These are phyloP conservation scores for Macaca nemestrina DNA, from an alignment of 2,113 vertebrate genomes.

Conservation along the genomic window DNA sequence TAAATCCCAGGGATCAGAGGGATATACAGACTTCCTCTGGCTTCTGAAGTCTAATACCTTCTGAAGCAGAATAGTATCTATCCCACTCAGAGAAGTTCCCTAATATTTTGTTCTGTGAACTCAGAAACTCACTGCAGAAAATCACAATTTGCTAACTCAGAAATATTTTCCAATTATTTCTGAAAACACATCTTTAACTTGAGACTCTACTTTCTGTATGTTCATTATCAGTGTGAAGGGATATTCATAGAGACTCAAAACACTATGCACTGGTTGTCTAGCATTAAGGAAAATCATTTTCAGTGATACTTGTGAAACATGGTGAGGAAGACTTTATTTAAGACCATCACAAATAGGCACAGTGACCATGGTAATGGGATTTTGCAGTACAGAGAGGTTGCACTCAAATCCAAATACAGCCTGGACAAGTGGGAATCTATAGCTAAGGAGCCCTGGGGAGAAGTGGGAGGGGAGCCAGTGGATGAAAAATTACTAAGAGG, in stretches of 20 bases:
- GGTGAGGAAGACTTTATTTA: background rate
- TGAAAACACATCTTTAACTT: background rate
- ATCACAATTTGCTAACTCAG: background rate
- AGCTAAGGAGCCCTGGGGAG: background rate
- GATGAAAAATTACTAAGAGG: background rate
- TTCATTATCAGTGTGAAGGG: background rate
- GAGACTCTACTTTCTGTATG: background rate
- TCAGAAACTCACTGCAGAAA: conserved; percentile 29
- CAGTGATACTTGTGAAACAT: background rate
- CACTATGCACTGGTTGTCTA: background rate
- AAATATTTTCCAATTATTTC: background rate
- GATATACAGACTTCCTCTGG: background rate
- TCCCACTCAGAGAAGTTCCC: background rate
- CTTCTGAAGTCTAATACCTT: conserved; percentile 39
- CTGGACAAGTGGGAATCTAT: accelerated
- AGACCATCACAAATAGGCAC: too few relatives aligned
- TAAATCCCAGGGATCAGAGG: conserved; percentile 60
- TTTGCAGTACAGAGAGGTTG: background rate
- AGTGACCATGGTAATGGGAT: background rate
- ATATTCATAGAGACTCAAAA: background rate
- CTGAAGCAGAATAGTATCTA: background rate
- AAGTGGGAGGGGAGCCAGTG: background rate
- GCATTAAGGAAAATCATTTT: background rate
- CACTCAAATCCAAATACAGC: background rate
- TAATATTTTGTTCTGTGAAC: background rate